These are phyloP conservation scores for Xanthorhoe spadicearia DNA, from an alignment of 2,888 invertebrate genomes.

Conservation along the genomic window DNA sequence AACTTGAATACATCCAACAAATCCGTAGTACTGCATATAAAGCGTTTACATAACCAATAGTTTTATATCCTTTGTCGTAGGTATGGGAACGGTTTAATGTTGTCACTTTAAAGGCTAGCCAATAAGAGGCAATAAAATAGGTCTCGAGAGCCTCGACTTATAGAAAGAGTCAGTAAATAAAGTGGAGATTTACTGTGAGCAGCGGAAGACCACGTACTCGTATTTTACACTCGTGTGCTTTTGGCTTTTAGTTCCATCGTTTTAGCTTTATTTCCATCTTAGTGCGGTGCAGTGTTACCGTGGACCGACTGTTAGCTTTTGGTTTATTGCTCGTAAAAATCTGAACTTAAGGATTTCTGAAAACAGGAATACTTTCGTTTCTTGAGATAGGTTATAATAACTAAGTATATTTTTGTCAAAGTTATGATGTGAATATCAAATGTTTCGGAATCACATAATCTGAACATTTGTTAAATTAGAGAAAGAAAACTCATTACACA, in stretches of 20 bases:
- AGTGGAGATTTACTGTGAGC: constrained; percentile 62
- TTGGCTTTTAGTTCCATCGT: constrained; percentile 56
- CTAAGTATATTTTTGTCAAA: too few species aligned
- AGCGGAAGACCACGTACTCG: constrained; percentile 55
- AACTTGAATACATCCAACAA: background rate
- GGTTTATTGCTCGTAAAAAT: constrained; percentile 23
- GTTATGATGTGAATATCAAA: too few species aligned
- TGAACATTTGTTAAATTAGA: too few species aligned
- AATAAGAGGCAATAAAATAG: constrained; percentile 70
- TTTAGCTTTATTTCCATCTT: constrained; percentile 49
- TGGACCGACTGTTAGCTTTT: constrained; percentile 23
- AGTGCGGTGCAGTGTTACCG: constrained; percentile 29
- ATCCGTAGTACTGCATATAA: background rate
- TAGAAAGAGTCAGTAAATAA: constrained; percentile 57
- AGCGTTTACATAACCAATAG: constrained; percentile 26
- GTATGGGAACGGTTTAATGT: constrained; percentile 56
- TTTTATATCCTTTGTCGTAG: constrained; percentile 47
- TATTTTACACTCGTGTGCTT: constrained; percentile 57
- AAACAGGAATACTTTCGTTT: background rate
- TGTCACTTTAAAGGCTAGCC: constrained; percentile 66
- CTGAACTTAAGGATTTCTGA: constrained; percentile 3
- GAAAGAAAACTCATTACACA: too few species aligned
- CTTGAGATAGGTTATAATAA: background rate
- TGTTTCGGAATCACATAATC: too few species aligned
- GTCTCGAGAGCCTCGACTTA: constrained; percentile 57